Base-by-base conservation (phyloP, 2,113 vertebrate genomes). In the Tetrax tetrax region DNA sequence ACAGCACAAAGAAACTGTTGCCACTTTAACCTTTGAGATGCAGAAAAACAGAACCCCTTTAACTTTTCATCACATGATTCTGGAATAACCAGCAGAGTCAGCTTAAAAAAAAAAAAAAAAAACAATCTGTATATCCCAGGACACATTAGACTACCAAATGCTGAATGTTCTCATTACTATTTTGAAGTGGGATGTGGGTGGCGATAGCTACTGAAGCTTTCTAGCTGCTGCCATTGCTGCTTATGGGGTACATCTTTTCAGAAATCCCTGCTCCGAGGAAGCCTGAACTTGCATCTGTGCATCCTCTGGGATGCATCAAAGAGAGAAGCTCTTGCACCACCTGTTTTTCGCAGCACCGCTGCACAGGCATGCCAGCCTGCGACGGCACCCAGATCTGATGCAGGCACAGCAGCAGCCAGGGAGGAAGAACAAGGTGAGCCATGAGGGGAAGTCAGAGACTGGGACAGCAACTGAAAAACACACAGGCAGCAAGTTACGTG, bases 181-280 rank as follows among this genome's bases (percentile, higher is more conserved):
- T 95, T 83, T 92, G 71, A 83, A 86, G 35, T 3, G 29, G n/a
- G 6, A 5, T 79, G 79, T 76, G 77, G 74, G 84, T 85, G 60
- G 76, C 87, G 47, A 68, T 95, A 93, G 51, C 77, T 87, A 70
- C 60, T 78, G 86, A 83, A 89, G 89, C 64, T 89, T 94, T 76
- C 50, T 76, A 7, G 79, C 57, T 71, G 17, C 31, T 33, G 23
- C 63, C 51, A 61, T 15, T 33, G 74, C 66, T 91, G 45, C 18
- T 82, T 54, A 61, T 50, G 2, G 3, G n/a, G 41, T 50, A 48
- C 0, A 18, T 27, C 56, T 66, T 80, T 43, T 68, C 50, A 91
- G 84, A 94, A 92, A 71, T 29, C 59, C 65, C 74, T 76, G 47
- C 72, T 90, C 61, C 60, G 41, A 27, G 86, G 70, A 57, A 96